These are phyloP conservation scores for Papilio machaon DNA, from an alignment of 1,140 invertebrate species.

Conservation along the genomic window DNA sequence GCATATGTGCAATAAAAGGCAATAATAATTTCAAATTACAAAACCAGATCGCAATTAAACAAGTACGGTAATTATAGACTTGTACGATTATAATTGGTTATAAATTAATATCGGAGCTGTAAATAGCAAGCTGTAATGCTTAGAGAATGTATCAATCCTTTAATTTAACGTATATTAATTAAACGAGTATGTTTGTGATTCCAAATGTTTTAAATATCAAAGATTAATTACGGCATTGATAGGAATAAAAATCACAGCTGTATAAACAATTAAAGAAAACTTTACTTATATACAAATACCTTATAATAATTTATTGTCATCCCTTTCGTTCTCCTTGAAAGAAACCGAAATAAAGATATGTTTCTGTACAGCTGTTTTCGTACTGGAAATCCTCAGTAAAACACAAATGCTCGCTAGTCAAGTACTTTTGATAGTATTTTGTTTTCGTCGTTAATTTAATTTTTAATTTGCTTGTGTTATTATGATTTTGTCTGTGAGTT, in stretches of 20 bases:
- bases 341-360: no score
- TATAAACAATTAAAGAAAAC: not conserved
- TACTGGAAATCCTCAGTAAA: no score
- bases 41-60: constrained; percentile 29
- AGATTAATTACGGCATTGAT: not conserved
- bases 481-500: no score
- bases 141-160: not conserved
- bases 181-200: not conserved
- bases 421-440: no score
- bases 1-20: constrained; percentile 2
- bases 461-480: no score
- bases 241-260: not conserved
- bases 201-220: not conserved
- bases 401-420: no score
- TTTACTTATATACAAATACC: no score
- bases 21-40: constrained; percentile 30
- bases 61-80: constrained; percentile 34
- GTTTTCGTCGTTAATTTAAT: no score
- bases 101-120: constrained; percentile 32
- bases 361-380: no score
- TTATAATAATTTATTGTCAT: no score
- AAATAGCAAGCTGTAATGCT: constrained; percentile 11
- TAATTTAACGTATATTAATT: constrained; percentile 19
- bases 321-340: no score
- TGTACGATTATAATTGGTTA: constrained; percentile 33